Percentiles rank a stretch among this genome's conserved stretches.
These are phyloP conservation scores for Rhagoletis pomonella DNA, from an alignment of 1,140 invertebrate species.

Conservation along the genomic window DNA sequence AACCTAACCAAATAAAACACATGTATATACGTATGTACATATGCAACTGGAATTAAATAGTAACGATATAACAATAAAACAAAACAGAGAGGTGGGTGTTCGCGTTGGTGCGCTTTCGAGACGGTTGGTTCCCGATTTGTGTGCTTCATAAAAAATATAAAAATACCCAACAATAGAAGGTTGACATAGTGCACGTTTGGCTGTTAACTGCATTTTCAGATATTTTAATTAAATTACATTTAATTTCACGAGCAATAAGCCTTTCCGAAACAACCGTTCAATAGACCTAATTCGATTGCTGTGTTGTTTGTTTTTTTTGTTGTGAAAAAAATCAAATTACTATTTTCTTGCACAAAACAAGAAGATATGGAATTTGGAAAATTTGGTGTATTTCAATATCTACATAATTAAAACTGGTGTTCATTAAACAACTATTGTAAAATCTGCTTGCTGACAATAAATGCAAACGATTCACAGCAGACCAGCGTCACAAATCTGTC, in stretches of 20 bases:
- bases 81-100: not conserved
- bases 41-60: not conserved
- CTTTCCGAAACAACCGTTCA: not conserved
- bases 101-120: not conserved
- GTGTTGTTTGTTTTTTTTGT: too few species aligned
- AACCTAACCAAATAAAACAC: not conserved
- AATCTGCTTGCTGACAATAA: slow-evolving; percentile 27
- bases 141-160: not conserved
- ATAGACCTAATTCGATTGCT: not conserved
- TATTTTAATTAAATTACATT: not conserved
- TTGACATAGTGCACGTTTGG: not conserved
- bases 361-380: not conserved
- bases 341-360: not conserved
- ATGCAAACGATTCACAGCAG: not conserved
- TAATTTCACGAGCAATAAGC: not conserved
- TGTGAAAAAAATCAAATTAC: too few species aligned
- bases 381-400: not conserved
- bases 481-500: not conserved
- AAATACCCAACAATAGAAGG: not conserved
- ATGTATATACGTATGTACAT: not conserved
- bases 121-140: not conserved
- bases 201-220: not conserved
- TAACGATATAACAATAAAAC: not conserved
- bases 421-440: not conserved
- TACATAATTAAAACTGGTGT: not conserved